Base-by-base conservation (phyloP, 2,797 vertebrate species). In the Coregonus ussuriensis region DNA sequence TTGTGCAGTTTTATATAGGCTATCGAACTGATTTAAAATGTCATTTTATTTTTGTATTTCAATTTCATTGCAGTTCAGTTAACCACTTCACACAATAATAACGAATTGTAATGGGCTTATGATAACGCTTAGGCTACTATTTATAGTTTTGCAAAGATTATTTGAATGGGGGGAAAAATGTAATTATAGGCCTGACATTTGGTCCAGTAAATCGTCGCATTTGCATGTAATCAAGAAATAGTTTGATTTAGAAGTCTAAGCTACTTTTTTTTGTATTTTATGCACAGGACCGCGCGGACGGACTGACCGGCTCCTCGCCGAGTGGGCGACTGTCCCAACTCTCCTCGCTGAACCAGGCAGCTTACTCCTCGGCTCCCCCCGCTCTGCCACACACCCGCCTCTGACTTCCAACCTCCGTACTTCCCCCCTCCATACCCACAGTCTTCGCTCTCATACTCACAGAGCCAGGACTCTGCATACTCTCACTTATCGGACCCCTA, bases 391-490 rank as follows among this genome's bases (percentile, higher is more conserved):
- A 96, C 97, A 11, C 95, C 97, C 71, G 96, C 96, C 75, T 96
- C 96, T 18, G 97, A 98, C 92, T 98, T 98, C 93, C 98, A 98
- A 93, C 98, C 97, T n/a, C 98, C 98, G 51, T 98, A 98, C 88
- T 98, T 98, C 87, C 98, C 98, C 18, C 98, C 98, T 47, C 98
- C 98, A 2, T 99, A 99, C 83, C 95, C 96, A 66, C 97, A 98
- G 92, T 96, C 97, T 7, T 96, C 97, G 0, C 90, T 98, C 87
- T 94, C 97, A 56, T 98, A 97, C 89, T 92, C 96, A 63, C 98
- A 98, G 93, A 94, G 95, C 83, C 96, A 97, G 89, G 98, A 98
- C 80, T 89, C 96, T 65, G 94, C 92, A 67, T 98, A 98, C 41
- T 59, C n/a, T 54, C 97, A 98, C 93, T 93, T 98, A 85, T 95